A percentile compares a stretch with the other conserved stretches of the same genome.
phyloP scores from a whole-genome alignment of 2,797 vertebrate species.

The Phoebastria nigripes region DNA sequence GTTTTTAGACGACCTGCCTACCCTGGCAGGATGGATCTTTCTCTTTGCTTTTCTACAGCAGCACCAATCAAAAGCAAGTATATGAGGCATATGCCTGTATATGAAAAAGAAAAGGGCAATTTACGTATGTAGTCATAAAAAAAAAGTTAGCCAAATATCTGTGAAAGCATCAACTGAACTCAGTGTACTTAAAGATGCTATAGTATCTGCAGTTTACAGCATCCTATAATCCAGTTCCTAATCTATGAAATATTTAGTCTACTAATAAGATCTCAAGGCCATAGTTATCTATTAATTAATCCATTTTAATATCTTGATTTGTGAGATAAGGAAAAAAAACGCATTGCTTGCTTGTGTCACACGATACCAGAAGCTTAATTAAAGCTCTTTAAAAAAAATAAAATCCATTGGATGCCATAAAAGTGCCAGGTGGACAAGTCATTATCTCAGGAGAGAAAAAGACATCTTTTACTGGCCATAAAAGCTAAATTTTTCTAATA shows the following conservation, averaged over 20 bases:
- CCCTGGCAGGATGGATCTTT: neutral
- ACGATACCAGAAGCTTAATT: neutral
- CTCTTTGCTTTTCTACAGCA: neutral
- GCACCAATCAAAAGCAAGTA: neutral
- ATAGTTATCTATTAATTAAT: neutral
- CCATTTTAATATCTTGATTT: slow-evolving; percentile 8
- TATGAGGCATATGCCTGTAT: neutral
- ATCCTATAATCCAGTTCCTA: neutral
- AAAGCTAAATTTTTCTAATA: slow-evolving; percentile 15
- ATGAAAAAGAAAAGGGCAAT: neutral
- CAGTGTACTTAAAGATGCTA: neutral
- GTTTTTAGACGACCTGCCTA: neutral
- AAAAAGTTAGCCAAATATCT: neutral
- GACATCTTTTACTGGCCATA: neutral
- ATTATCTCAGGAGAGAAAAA: slow-evolving; percentile 22
- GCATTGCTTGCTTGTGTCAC: neutral
- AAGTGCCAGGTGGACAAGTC: slow-evolving; percentile 16
- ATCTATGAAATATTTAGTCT: neutral
- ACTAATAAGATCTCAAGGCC: neutral
- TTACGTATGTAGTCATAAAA: neutral
- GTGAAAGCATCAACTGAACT: neutral
- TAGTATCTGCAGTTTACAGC: neutral
- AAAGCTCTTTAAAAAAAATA: slow-evolving; percentile 13
- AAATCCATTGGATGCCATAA: neutral
- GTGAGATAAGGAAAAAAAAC: neutral